Conservation (phyloP, 2,888 invertebrate species). For the Augiades crinisus region DNA sequence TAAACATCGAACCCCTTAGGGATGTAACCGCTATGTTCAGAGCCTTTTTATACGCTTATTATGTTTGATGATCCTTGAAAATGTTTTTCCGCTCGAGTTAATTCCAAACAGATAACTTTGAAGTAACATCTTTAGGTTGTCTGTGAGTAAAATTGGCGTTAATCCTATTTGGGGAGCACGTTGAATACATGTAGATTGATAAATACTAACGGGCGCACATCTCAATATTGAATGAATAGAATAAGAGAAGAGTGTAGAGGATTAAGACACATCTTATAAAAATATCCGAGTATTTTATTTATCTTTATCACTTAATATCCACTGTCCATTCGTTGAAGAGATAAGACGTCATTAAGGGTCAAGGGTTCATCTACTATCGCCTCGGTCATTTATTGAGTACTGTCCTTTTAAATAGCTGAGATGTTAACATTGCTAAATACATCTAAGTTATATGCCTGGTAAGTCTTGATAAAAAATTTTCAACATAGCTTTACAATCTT, state of each 20-base stretch:
- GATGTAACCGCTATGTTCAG: constrained; percentile 13
- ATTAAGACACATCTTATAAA: no score
- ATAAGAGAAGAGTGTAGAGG: no score
- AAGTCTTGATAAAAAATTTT: no score
- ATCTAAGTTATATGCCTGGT: not conserved
- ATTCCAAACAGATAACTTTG: constrained; percentile 11
- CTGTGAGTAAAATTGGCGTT: not conserved
- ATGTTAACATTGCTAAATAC: not conserved
- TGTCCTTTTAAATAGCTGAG: not conserved
- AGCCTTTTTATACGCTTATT: constrained; percentile 16
- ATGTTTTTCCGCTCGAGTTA: constrained; percentile 22
- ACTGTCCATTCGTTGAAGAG: not conserved
- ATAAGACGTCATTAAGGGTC: constrained; percentile 9
- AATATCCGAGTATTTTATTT: not conserved
- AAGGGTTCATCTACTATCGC: not conserved
- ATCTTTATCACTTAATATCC: not conserved
- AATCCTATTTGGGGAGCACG: no score
- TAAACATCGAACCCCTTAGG: constrained; percentile 5
- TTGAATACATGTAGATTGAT: no score
- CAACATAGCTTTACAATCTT: no score
- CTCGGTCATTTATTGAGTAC: not conserved
- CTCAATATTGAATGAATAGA: no score
- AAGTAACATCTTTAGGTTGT: not conserved
- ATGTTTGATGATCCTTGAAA: constrained; percentile 18
- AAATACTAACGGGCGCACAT: no score